phyloP scores from a whole-genome alignment of 1,140 invertebrate species.

The Drosophila busckii region DNA sequence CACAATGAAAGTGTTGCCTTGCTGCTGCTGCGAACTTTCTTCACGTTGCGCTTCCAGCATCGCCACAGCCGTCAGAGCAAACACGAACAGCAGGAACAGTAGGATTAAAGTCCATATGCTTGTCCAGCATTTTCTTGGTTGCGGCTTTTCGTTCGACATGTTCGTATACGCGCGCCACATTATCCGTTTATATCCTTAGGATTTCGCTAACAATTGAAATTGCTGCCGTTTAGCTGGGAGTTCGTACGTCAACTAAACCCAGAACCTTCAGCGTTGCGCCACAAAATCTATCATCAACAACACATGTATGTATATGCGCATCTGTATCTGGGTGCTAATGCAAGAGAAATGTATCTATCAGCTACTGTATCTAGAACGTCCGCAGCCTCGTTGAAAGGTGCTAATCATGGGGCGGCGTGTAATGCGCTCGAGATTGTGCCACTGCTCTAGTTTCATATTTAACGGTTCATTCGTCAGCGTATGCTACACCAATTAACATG shows the following conservation, averaged over 20 bases:
- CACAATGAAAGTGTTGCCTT: conserved; percentile 20
- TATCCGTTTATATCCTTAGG: too few species aligned
- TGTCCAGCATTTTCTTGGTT: conserved; percentile 12
- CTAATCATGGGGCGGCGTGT: conserved; percentile 53
- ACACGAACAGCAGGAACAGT: conserved; percentile 36
- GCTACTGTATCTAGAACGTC: conserved; percentile 61
- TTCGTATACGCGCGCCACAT: conserved; percentile 47
- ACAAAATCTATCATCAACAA: conserved; percentile 49
- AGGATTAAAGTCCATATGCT: conserved; percentile 46
- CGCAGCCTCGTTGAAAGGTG: conserved; percentile 50
- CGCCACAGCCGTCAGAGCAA: conserved; percentile 38
- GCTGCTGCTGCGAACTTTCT: not conserved
- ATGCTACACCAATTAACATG: conserved; percentile 57
- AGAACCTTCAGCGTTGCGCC: conserved; percentile 19
- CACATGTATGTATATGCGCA: not conserved
- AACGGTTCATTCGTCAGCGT: conserved; percentile 64
- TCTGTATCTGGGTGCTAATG: conserved; percentile 44
- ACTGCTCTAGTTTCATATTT: conserved; percentile 66
- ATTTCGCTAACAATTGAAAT: too few species aligned
- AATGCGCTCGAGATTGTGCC: conserved; percentile 52
- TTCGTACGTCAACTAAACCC: conserved; percentile 44
- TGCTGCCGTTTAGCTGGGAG: conserved; percentile 41
- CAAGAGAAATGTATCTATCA: conserved; percentile 27
- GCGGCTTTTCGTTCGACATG: conserved; percentile 45
- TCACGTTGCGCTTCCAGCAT: conserved; percentile 38